Percentiles rank a stretch among this genome's conserved stretches.
These are phyloP conservation scores for Choristoneura fumiferana DNA, from an alignment of 1,140 invertebrate genomes.

Conservation along the genomic window DNA sequence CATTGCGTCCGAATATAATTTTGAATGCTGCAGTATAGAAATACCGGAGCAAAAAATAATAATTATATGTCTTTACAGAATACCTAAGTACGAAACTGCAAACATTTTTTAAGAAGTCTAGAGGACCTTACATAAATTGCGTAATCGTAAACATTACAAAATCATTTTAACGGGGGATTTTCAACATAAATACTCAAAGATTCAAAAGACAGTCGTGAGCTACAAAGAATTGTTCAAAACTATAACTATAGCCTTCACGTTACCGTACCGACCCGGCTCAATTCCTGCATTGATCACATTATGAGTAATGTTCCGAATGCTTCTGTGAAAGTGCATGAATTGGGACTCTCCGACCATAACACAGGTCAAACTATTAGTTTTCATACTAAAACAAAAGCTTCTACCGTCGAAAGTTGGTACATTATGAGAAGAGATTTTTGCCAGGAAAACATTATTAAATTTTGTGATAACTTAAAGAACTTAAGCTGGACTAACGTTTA, in stretches of 20 bases:
- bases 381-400: neutral
- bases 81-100: neutral
- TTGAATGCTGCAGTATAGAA: neutral
- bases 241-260: neutral
- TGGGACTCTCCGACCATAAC: neutral
- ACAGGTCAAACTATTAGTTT: neutral
- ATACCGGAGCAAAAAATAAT: neutral
- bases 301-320: neutral
- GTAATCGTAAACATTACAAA: neutral
- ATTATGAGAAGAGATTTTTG: neutral
- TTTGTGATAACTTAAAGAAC: neutral
- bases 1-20: too few species aligned
- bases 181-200: neutral
- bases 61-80: neutral
- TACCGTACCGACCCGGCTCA: neutral
- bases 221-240: neutral
- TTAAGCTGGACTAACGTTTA: neutral
- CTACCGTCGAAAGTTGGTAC: neutral
- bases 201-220: neutral
- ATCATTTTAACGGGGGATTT: neutral
- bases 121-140: neutral
- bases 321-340: neutral
- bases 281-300: neutral
- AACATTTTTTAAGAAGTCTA: neutral
- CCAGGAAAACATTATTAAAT: neutral